Percentiles rank a stretch among this genome's conserved stretches.
These are phyloP conservation scores for Platycercus adscitus DNA, from an alignment of 2,113 vertebrate genomes.

Conservation along the genomic window DNA sequence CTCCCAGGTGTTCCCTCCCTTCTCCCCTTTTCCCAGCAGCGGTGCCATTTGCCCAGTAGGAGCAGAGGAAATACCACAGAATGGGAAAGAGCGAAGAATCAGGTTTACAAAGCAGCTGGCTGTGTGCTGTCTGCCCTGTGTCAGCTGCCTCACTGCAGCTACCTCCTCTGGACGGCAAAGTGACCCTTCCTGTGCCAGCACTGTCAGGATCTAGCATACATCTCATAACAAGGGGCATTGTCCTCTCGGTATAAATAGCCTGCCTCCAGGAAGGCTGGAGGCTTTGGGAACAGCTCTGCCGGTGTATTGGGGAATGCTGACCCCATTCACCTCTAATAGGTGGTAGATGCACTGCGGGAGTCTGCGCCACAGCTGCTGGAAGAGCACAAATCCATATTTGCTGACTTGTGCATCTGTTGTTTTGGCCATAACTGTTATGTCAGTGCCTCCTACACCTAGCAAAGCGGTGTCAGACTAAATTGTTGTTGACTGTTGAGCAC, in stretches of 20 bases:
- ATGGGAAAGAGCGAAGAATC: not conserved
- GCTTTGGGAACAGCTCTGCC: not conserved
- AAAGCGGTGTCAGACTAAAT: not conserved
- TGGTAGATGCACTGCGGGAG: not conserved
- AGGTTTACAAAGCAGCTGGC: not conserved
- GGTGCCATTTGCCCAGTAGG: not conserved
- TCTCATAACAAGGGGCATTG: not conserved
- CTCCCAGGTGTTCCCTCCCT: not conserved
- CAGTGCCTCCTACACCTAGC: not conserved
- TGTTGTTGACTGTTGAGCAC: not conserved
- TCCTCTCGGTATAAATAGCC: conserved; percentile 49
- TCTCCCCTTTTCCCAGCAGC: not conserved
- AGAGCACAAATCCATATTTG: not conserved
- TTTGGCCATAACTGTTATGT: not conserved
- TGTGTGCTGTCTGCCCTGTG: not conserved
- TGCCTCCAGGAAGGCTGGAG: conserved; percentile 3
- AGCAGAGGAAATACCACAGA: not conserved
- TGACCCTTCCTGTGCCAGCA: not conserved
- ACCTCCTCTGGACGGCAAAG: not conserved
- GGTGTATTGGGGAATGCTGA: not conserved
- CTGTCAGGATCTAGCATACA: not conserved
- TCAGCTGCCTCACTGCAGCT: not conserved
- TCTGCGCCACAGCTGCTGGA: not conserved
- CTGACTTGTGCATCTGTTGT: conserved; percentile 9
- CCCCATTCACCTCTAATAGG: not conserved